phyloP scores from a whole-genome alignment of 2,797 vertebrate species.

The Lagocephalus sceleratus region DNA sequence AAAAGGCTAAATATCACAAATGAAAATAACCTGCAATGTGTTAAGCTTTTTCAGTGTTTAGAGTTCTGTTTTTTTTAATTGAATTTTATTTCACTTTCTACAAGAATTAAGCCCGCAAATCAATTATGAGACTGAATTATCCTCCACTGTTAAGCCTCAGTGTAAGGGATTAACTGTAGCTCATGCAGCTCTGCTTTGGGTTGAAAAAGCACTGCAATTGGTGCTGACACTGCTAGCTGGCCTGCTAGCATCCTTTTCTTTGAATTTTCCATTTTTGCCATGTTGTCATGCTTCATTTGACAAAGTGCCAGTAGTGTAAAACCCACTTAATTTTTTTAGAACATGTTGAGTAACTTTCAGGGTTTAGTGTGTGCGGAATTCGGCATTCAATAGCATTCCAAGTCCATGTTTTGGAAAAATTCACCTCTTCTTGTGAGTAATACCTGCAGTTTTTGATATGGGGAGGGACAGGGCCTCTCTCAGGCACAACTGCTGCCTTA shows the following conservation, averaged over 20 bases:
- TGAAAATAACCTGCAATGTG: constrained; percentile 1
- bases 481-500: too few relatives aligned
- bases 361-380: too few relatives aligned
- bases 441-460: too few relatives aligned
- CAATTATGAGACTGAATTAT: constrained; percentile 44
- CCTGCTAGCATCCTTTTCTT: constrained; percentile 1
- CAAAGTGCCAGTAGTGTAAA: background rate
- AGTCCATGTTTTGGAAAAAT: too few relatives aligned
- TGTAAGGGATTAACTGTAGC: constrained; percentile 35
- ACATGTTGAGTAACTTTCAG: too few relatives aligned
- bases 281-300: background rate
- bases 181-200: constrained; percentile 2
- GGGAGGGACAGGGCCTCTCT: too few relatives aligned
- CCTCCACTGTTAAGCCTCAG: constrained; percentile 34
- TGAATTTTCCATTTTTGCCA: constrained; percentile 1
- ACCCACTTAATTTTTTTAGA: too few relatives aligned
- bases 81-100: constrained; percentile 33
- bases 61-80: constrained; percentile 21
- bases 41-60: constrained; percentile 2
- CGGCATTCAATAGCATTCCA: too few relatives aligned
- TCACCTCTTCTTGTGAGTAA: too few relatives aligned
- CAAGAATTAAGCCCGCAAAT: constrained; percentile 39
- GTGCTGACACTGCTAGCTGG: constrained; percentile 8
- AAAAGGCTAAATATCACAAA: constrained; percentile 5
- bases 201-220: constrained; percentile 8